Conservation (phyloP, 2,888 invertebrate genomes). For the Ceriagrion tenellum region DNA sequence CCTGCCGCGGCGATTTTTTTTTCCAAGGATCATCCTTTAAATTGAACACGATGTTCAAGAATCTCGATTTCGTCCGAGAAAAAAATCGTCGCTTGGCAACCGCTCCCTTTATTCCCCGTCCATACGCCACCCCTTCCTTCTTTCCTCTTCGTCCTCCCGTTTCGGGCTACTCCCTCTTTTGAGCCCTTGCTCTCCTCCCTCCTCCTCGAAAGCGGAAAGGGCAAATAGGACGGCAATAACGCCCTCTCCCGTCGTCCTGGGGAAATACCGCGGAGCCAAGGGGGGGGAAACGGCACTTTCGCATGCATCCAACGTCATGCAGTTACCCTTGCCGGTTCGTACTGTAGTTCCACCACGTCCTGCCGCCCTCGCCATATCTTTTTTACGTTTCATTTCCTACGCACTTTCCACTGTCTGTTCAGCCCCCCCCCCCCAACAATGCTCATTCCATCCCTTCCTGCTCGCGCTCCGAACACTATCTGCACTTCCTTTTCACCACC, state of each 20-base stretch:
- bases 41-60: neutral
- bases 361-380: neutral
- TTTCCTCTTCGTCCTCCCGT: neutral
- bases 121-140: neutral
- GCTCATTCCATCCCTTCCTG: neutral
- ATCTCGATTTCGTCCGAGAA: neutral
- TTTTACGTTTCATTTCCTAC: slow-evolving; percentile 21
- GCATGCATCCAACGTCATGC: slow-evolving; percentile 3
- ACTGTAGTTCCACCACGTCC: slow-evolving; percentile 20
- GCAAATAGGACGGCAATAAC: neutral
- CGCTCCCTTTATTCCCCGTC: neutral
- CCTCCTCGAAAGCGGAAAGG: neutral
- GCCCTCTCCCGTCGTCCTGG: neutral
- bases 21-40: neutral
- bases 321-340: neutral
- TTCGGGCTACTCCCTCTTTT: neutral
- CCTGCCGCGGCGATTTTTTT: neutral
- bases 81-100: neutral
- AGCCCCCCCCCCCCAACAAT: neutral
- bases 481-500: too few relatives aligned
- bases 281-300: neutral
- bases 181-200: neutral
- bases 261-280: neutral
- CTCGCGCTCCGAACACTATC: too few relatives aligned
- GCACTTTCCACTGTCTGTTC: neutral